Evolutionary conservation across 2,888 invertebrate genomes (phyloP).

Genomic region (Calliopum simillimum): DNA sequence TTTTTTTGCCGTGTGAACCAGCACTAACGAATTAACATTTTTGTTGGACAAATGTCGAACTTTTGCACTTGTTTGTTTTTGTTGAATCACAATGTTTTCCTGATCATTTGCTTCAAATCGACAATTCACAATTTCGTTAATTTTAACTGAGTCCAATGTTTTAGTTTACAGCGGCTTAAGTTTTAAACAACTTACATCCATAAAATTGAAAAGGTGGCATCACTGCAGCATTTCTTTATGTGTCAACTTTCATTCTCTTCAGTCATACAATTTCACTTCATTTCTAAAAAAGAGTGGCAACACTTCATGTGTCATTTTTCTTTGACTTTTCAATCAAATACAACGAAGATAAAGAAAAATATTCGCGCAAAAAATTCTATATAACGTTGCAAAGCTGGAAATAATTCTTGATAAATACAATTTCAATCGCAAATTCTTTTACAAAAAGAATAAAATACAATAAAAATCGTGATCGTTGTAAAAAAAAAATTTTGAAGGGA

Average conservation of each 20-base stretch:
- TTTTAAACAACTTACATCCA: no score
- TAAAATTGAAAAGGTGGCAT: not conserved
- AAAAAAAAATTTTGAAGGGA: constrained; percentile 6
- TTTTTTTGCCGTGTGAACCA: no score
- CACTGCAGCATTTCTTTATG: no score
- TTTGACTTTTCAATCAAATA: constrained; percentile 33
- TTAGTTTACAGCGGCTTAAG: no score
- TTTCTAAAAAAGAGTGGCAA: constrained; percentile 15
- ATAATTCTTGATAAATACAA: constrained; percentile 11
- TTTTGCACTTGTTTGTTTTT: no score
- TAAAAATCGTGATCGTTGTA: constrained; percentile 12
- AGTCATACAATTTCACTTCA: no score
- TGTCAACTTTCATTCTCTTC: constrained; percentile 23
- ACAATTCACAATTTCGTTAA: no score
- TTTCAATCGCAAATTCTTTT: constrained; percentile 7
- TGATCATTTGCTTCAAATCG: no score
- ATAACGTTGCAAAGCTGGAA: constrained; percentile 5
- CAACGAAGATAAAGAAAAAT: constrained; percentile 7
- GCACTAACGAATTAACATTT: no score
- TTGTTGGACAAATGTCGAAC: no score
- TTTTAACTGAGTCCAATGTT: no score
- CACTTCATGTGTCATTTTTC: constrained; percentile 2
- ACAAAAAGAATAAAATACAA: not conserved
- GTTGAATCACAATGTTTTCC: no score
- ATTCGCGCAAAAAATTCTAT: constrained; percentile 34